Evolutionary conservation across 2,888 invertebrate species (phyloP), one percentile per base, ranked within the genome.

Genomic region (Apoderus coryli): DNA sequence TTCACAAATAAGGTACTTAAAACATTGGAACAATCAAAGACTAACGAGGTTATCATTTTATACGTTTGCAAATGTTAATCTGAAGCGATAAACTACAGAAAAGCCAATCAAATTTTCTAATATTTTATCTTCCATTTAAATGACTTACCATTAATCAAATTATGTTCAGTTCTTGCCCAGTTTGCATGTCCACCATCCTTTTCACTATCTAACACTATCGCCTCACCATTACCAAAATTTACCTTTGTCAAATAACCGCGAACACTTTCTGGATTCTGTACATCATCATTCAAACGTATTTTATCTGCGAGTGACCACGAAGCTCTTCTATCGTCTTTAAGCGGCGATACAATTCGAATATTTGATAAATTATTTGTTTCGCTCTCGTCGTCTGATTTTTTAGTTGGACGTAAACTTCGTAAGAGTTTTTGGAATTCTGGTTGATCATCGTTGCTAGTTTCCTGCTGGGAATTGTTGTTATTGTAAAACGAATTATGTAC

Each of bases 171-270:
- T 33, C 49, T 41, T 14, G 52, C 50, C 55, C 56, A 55, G 15
- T 50, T 50, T 4, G 49, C 43, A 38, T 47, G 45, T n/a, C n/a
- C n/a, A n/a, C n/a, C n/a, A n/a, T n/a, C n/a, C 37, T 40, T 40
- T n/a, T 44, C 46, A 38, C 47, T 56, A 40, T 57, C 57, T 14
- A 63, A 52, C 10, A 62, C 58, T 4, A 54, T 59, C 2, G 59
- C 55, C 37, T 60, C 57, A 3, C 59, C 60, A 31, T 56, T 49
- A 4, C 60, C 60, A 39, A 63, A 59, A 49, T 69, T 69, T 31
- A 72, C 64, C 47, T 66, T 69, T 1, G 71, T 71, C 1, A 69
- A 71, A 47, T 65, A 71, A 9, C 65, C 65, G 43, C 56, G 63
- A 31, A 39, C 46, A 41, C 53, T 54, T 10, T 40, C 43, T 24